Evolutionary conservation across 2,888 invertebrate genomes (phyloP).

Genomic region (Idaea straminata): DNA sequence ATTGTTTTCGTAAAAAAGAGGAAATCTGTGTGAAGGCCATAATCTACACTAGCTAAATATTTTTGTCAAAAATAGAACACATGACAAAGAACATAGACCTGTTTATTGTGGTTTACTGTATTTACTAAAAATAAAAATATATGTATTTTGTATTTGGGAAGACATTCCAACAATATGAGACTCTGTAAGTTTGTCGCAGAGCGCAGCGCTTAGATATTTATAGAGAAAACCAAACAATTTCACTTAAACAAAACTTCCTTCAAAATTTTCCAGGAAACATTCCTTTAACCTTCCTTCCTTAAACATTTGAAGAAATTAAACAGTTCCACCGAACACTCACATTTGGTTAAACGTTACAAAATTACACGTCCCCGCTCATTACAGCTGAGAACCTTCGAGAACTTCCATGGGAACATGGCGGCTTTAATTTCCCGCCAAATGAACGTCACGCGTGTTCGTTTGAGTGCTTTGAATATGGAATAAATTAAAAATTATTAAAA

Average conservation of each 20-base stretch:
- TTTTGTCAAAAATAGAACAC: too few relatives aligned
- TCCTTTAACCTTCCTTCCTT: background rate
- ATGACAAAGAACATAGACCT: too few relatives aligned
- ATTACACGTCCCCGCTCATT: slow-evolving; percentile 50
- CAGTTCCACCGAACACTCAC: slow-evolving; percentile 25
- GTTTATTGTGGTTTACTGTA: too few relatives aligned
- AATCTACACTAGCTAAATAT: too few relatives aligned
- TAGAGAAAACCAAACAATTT: background rate
- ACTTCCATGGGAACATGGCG: slow-evolving; percentile 50
- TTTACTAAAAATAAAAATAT: too few relatives aligned
- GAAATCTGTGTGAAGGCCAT: too few relatives aligned
- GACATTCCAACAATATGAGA: too few relatives aligned
- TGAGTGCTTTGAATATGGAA: background rate
- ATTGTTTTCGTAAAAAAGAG: too few relatives aligned
- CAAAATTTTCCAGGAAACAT: background rate
- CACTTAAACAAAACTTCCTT: background rate
- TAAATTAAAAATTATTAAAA: background rate
- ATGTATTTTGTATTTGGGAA: too few relatives aligned
- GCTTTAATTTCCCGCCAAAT: slow-evolving; percentile 50
- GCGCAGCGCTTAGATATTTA: background rate
- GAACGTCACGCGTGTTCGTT: slow-evolving; percentile 8
- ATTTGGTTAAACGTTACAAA: slow-evolving; percentile 42
- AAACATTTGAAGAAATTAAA: slow-evolving; percentile 35
- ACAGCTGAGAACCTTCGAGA: slow-evolving; percentile 48
- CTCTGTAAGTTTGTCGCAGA: background rate